Evolutionary conservation across 2,113 vertebrate genomes (phyloP), one percentile per base, ranked within the genome.

Genomic region (Corythoichthys haematopterus): DNA sequence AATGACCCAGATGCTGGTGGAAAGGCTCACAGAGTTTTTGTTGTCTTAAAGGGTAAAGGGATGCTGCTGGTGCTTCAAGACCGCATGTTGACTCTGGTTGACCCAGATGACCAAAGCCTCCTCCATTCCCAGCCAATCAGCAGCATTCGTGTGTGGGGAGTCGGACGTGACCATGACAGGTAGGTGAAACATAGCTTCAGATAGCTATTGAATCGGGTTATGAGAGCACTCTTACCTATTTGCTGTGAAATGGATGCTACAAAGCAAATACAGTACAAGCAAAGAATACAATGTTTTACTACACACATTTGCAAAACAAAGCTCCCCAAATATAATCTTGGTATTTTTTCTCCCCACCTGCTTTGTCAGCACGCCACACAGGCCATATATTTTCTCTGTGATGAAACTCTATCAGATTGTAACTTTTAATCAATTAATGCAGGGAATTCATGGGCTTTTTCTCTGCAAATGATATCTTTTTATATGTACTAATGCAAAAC

Each of bases 141-240:
- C 80, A 98, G 94, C 94, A 99, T 99, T 85, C 90, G 94, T 2
- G 94, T 99, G 35, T 99, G 97, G 97, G 97, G 96, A 0, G 95
- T 98, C 45, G 96, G 97, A 2, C 94, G 96, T 1, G 97, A 98
- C 91, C 95, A 96, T 0, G 96, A 96, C 84, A 95, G 97, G 97
- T 98, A 79, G 91, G 70, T 43, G 91, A 9, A 1, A 6, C 3
- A 14, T 38, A 14, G 11, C 2, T 48, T n/a, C 38, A 55, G 12
- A n/a, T 16, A 10, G 60, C 5, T 47, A 53, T 65, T 65, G 3
- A n/a, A 16, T 0, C 4, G 62, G 13, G 11, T 58, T 50, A 33
- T 15, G 2, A 0, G 9, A 7, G 5, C 12, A 9, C 59, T 8
- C 6, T 45, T 36, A 0, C 63, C 38, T 62, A 36, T 14, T 16